A percentile compares a stretch with the other conserved stretches of the same genome.
These are phyloP conservation scores for Pentamera pediparva DNA, from an alignment of 53 echinoderm and acorn worm species.

Conservation along the genomic window DNA sequence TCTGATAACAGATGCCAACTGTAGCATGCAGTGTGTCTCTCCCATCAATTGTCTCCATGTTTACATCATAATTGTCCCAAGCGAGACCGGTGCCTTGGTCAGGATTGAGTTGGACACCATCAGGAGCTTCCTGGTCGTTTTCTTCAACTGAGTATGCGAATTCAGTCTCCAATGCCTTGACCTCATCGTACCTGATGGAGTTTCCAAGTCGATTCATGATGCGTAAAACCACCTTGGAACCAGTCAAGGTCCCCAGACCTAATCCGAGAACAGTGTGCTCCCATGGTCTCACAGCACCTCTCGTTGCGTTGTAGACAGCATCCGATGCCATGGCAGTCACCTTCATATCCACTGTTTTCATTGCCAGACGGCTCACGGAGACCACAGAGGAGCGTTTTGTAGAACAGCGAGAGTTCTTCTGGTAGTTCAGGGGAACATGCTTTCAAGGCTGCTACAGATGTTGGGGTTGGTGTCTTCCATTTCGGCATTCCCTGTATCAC, in stretches of 20 bases:
- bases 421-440: constrained; percentile 35
- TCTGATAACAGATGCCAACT: constrained; percentile 71
- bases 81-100: constrained; percentile 43
- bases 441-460: constrained; percentile 37
- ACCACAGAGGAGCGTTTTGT: constrained; percentile 48
- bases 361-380: constrained; percentile 32
- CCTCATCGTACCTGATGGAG: constrained; percentile 44
- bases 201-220: constrained; percentile 59
- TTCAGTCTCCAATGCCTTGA: constrained; percentile 55
- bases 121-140: constrained; percentile 19
- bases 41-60: constrained; percentile 53
- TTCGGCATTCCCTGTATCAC: constrained; percentile 24
- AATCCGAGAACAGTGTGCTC: constrained; percentile 55
- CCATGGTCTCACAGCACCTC: constrained; percentile 52
- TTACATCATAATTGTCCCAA: constrained; percentile 71
- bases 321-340: constrained; percentile 51
- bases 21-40: constrained; percentile 64
- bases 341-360: constrained; percentile 34
- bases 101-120: constrained; percentile 40
- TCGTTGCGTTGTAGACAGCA: constrained; percentile 49
- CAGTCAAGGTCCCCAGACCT: constrained; percentile 45
- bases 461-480: constrained; percentile 47
- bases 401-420: constrained; percentile 34
- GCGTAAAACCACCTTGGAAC: constrained; percentile 37
- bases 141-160: constrained; percentile 35